phyloP scores from a whole-genome alignment of 2,797 vertebrate species.

The Oryzias sinensis region DNA sequence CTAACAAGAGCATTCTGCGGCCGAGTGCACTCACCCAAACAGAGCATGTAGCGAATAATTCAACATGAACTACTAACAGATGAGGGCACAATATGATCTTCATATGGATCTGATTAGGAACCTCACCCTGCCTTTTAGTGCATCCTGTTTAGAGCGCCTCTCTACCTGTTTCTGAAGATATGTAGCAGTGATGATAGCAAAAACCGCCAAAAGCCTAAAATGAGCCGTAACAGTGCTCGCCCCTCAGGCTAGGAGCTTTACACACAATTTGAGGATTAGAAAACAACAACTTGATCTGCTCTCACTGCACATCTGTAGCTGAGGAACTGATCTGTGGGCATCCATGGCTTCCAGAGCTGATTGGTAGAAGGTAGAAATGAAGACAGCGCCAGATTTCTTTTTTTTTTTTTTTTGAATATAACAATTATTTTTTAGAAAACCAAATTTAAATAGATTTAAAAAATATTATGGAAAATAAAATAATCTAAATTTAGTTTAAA shows the following conservation, averaged over 20 bases:
- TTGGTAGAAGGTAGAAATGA: background rate
- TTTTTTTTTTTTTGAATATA: background rate
- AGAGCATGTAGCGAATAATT: constrained; percentile 73
- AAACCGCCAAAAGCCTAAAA: constrained; percentile 38
- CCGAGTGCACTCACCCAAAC: constrained; percentile 64
- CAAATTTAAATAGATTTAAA: background rate
- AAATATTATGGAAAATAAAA: too few relatives aligned
- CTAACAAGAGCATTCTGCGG: constrained; percentile 60
- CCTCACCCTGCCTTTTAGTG: constrained; percentile 52
- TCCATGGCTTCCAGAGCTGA: background rate
- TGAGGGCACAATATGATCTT: constrained; percentile 71
- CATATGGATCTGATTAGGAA: constrained; percentile 77
- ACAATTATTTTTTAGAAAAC: background rate
- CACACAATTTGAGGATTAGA: constrained; percentile 21
- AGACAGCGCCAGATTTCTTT: background rate
- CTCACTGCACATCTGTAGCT: constrained; percentile 1
- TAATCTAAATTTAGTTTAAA: too few relatives aligned
- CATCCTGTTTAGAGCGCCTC: constrained; percentile 65
- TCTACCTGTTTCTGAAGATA: constrained; percentile 50
- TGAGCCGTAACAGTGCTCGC: constrained; percentile 32
- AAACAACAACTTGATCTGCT: background rate
- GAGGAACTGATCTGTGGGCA: background rate
- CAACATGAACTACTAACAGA: constrained; percentile 72
- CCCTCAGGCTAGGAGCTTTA: constrained; percentile 8
- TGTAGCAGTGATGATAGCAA: constrained; percentile 43